Conservation (phyloP, 2,797 vertebrate genomes). For the Sternarchorhynchus goeldii region DNA sequence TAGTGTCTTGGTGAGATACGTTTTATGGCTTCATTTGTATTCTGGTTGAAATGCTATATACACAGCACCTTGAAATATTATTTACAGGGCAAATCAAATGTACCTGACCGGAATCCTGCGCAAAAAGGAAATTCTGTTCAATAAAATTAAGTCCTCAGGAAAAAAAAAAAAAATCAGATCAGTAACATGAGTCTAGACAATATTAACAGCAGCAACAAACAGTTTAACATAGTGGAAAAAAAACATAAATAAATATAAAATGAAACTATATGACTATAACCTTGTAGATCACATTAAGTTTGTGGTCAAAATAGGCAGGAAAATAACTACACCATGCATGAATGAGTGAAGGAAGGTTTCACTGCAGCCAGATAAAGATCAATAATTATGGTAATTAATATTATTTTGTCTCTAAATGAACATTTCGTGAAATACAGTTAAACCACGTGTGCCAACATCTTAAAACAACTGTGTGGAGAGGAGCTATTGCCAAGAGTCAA, state of each 20-base stretch:
- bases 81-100: constrained; percentile 37
- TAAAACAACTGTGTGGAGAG: neutral
- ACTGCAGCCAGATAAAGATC: no score
- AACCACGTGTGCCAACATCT: neutral
- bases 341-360: neutral
- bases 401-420: neutral
- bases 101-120: constrained; percentile 3
- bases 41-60: constrained; percentile 46
- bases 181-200: constrained; percentile 17
- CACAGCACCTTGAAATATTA: constrained; percentile 47
- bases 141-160: constrained; percentile 13
- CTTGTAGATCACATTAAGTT: neutral
- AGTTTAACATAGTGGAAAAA: constrained; percentile 34
- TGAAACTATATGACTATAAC: no score
- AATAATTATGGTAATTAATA: no score
- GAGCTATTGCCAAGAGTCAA: neutral
- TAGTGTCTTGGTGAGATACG: constrained; percentile 37
- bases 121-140: constrained; percentile 1
- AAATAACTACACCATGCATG: constrained; percentile 2
- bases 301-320: neutral
- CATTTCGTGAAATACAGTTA: neutral
- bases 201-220: constrained; percentile 34
- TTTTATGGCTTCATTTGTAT: constrained; percentile 42
- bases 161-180: constrained; percentile 34
- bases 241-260: constrained; percentile 38